Evolutionary conservation across 2,113 vertebrate species (phyloP).

Genomic region (Poicephalus meyeri): DNA sequence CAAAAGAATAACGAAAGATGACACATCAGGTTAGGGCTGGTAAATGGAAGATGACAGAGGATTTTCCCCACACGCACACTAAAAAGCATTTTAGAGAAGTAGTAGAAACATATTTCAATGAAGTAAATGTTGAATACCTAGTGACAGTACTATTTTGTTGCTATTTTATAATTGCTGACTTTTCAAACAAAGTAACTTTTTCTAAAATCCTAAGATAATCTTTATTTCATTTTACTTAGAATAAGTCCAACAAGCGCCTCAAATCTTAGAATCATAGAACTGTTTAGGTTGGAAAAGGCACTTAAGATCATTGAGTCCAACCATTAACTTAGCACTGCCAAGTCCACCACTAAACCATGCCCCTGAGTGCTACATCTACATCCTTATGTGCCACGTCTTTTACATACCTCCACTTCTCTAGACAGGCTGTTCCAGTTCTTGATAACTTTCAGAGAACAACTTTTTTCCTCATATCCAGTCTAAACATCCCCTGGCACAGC

Average conservation of each 20-base stretch:
- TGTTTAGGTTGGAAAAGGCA: not conserved
- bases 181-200: not conserved
- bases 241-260: not conserved
- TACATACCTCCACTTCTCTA: not conserved
- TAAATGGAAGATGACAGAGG: not conserved
- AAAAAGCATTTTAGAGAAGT: not conserved
- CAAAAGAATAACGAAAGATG: not conserved
- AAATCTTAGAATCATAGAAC: not conserved
- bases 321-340: not conserved
- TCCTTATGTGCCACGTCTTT: not conserved
- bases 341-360: not conserved
- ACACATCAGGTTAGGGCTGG: not conserved
- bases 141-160: not conserved
- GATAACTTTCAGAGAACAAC: not conserved
- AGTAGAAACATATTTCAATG: not conserved
- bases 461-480: not conserved
- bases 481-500: not conserved
- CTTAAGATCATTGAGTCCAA: not conserved
- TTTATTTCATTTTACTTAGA: not conserved
- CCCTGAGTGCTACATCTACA: not conserved
- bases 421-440: not conserved
- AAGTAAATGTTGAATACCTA: not conserved
- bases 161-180: not conserved
- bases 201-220: not conserved
- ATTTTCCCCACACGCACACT: not conserved